Conservation (phyloP, 2,113 vertebrate species). For the Equus quagga region DNA sequence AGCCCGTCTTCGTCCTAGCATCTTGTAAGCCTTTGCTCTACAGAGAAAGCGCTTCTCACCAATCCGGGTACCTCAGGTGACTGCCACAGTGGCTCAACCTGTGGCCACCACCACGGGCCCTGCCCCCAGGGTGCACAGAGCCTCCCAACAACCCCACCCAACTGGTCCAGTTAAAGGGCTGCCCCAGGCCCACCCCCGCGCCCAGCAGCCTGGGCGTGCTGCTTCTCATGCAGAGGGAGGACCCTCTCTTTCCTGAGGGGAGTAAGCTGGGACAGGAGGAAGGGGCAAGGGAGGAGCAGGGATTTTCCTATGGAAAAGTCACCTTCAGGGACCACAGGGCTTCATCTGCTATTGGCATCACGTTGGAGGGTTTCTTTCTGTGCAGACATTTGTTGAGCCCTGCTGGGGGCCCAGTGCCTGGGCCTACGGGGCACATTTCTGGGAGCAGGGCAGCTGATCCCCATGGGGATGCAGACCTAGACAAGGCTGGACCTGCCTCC, state of each 20-base stretch:
- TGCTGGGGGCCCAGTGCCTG: background rate
- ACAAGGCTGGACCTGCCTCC: too few relatives aligned
- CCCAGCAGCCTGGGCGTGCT: background rate
- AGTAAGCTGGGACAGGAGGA: background rate
- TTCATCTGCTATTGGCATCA: fast-evolving
- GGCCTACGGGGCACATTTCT: background rate
- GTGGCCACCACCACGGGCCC: fast-evolving
- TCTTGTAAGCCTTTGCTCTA: too few relatives aligned
- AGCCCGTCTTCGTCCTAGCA: background rate
- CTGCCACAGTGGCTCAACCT: background rate
- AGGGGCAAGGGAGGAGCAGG: background rate
- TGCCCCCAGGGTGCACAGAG: too few relatives aligned
- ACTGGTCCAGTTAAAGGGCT: background rate
- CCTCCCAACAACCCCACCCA: background rate
- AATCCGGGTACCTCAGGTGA: background rate
- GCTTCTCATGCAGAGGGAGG: too few relatives aligned
- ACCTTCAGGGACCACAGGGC: background rate
- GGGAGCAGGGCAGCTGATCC: background rate
- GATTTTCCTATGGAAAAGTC: background rate
- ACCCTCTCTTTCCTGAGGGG: background rate
- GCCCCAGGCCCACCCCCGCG: background rate
- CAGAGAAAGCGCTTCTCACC: background rate
- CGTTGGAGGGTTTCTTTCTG: background rate
- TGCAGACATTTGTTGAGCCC: background rate
- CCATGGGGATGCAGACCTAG: too few relatives aligned